Evolutionary conservation across 2,888 invertebrate species (phyloP), one percentile per base, ranked within the genome.

Genomic region (Myopa testacea): DNA sequence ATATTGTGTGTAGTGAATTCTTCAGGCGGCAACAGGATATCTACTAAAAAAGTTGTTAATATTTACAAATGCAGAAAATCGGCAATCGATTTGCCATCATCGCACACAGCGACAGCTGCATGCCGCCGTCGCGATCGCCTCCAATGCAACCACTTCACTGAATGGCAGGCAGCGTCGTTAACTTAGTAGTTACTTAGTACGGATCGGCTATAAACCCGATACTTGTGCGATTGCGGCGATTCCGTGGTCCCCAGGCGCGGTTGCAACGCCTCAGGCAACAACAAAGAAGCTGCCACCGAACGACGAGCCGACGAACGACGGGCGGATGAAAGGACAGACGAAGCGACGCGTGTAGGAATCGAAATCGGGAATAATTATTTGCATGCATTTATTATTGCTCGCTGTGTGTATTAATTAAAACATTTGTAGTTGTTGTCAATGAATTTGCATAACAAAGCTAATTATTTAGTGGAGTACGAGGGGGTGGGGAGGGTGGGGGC

Each of bases 171-270:
- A 38, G 55, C 55, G 14, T 55, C 16, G 55, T n/a, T 45, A 14
- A 19, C 74, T 62, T 38, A 10, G 8, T 55, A 19, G 8, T 55
- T 55, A 55, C 55, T 55, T 55, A n/a, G 16, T 26, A 50, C 10
- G 52, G 37, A 58, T 58, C 38, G 37, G 26, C 40, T 63, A 65
- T 71, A 71, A 76, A 71, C 71, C 65, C 76, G 76, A 76, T 76
- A 76, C 65, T 76, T 71, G 71, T 76, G 76, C 71, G 76, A 76
- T 71, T 76, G 76, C n/a, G 71, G 65, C 70, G 10, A 26, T 76
- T 50, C 40, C 68, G 68, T 50, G 68, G 75, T 52, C 58, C 34
- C 63, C 40, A 4, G 45, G 45, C 60, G 60, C 19, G 34, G 14
- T 4, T 34, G n/a, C 19, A 19, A 62, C 4, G n/a, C 19, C 19